Evolutionary conservation across 1,140 invertebrate species (phyloP).

Genomic region (Tetraneura akinire): DNA sequence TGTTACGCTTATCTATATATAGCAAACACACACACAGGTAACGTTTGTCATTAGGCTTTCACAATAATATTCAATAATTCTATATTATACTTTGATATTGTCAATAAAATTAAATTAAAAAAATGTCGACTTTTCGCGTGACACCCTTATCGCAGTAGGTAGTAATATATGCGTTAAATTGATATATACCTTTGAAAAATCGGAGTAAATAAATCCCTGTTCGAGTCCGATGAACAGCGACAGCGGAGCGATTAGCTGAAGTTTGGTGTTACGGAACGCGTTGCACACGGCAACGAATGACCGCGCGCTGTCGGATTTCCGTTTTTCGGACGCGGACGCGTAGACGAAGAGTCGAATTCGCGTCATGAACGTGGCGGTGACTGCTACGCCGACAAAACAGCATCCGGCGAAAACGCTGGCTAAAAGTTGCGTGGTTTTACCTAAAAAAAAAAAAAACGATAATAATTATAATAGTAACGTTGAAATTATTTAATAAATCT

Average conservation of each 20-base stretch:
- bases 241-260: conserved; percentile 67
- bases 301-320: conserved; percentile 52
- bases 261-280: conserved; percentile 62
- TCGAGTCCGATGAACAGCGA: conserved; percentile 72
- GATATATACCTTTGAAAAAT: conserved; percentile 73
- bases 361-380: conserved; percentile 63
- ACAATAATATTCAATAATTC: no score
- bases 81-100: no score
- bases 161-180: no score
- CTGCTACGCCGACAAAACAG: conserved; percentile 61
- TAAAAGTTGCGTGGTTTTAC: conserved; percentile 60
- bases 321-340: conserved; percentile 58
- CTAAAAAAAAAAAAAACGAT: no score
- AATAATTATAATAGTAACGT: background rate
- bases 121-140: no score
- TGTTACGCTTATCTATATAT: no score
- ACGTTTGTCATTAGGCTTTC: no score
- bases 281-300: conserved; percentile 56
- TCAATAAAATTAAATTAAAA: no score
- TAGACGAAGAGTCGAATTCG: conserved; percentile 58
- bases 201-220: conserved; percentile 73
- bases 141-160: no score
- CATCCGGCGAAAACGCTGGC: conserved; percentile 64
- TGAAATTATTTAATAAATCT: no score
- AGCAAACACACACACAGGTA: no score